Evolutionary conservation across 2,797 vertebrate species (phyloP), one percentile per base, ranked within the genome.

Genomic region (Erethizon dorsatum): DNA sequence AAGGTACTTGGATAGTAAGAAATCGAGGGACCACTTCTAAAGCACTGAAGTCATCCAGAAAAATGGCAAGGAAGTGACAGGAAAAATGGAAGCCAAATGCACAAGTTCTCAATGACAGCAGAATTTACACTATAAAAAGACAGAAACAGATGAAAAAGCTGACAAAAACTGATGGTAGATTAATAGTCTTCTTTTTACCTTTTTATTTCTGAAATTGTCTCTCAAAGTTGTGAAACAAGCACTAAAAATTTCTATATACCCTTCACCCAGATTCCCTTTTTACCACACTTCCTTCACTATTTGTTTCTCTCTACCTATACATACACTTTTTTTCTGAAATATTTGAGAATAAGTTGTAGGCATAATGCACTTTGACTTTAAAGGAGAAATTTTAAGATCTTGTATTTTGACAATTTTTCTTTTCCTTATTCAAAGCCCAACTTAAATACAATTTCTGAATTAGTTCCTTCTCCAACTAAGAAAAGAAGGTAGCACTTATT

Each of bases 81-180:
- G 20, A 95, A 69, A 92, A 95, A 82, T n/a, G 54, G 84, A 12
- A 92, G 71, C 33, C 57, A 96, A 90, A 94, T 54, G n/a, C 28
- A 88, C 71, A 93, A 94, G 18, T 79, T 52, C 63, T 94, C 47
- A 37, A 2, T 57, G 45, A 71, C 26, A 59, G 28, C 15, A 93
- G 28, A 54, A 90, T 59, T 28, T 18, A 92, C 33, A 33, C 3
- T 63, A 54, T 7, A 77, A 57, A 37, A 79, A 65, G 31, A 78
- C 31, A 79, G 24, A 88, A 50, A 65, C 31, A 75, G 5, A 71
- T 28, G 18, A 94, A 20, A 80, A 56, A 92, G 45, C 20, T 14
- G n/a, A 94, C 8, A 89, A 94, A 59, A 90, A 71, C 2, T 57
- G 6, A 94, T 5, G 41, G 18, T 28, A 88, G 28, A 10, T 9